Evolutionary conservation across 2,113 vertebrate genomes (phyloP).

Genomic region (Geothlypis trichas): DNA sequence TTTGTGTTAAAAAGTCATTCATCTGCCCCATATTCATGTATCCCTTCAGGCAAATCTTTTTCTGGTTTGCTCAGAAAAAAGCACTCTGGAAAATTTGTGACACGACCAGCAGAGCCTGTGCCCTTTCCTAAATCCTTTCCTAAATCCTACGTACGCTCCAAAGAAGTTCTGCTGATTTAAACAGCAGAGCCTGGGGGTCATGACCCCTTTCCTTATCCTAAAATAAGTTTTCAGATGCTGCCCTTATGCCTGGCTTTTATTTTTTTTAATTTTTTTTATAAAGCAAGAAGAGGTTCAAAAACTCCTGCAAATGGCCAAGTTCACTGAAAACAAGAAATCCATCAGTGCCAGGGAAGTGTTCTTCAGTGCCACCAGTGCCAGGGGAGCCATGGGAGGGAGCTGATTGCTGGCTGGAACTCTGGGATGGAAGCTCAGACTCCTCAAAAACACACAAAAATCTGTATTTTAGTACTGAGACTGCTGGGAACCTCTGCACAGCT

Average conservation of each 20-base stretch:
- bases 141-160: not conserved
- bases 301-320: not conserved
- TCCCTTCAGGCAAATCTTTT: conserved; percentile 11
- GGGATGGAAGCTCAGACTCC: not conserved
- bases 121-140: conserved; percentile 5
- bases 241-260: not conserved
- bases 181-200: not conserved
- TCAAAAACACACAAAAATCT: not conserved
- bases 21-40: not conserved
- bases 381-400: not conserved
- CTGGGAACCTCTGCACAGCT: not conserved
- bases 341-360: not conserved
- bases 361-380: not conserved
- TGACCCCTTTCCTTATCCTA: not conserved
- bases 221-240: not conserved
- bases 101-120: not conserved
- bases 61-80: not conserved
- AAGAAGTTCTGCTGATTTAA: not conserved
- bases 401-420: not conserved
- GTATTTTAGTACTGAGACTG: not conserved
- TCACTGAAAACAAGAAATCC: not conserved
- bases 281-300: not conserved
- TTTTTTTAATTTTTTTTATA: not conserved
- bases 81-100: not conserved
- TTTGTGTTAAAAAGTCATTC: not conserved